Percentiles rank a stretch among this genome's conserved stretches.
Conservation (phyloP, 2,113 vertebrate genomes). For the Elephantulus edwardii region DNA sequence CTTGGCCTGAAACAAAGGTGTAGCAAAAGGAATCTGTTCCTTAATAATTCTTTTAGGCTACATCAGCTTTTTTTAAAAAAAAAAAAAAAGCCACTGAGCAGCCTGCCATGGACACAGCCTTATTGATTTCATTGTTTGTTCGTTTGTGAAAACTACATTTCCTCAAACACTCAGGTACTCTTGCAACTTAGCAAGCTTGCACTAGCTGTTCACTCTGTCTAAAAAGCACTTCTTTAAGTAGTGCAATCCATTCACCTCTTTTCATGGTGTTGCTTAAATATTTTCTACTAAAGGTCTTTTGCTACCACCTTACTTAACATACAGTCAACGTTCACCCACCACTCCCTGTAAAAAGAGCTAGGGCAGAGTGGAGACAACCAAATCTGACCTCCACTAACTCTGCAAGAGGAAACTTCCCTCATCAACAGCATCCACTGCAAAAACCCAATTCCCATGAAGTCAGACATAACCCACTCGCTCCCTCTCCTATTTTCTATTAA, state of each 20-base stretch:
- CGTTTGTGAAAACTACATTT: not conserved
- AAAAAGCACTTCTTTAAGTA: slow-evolving; percentile 1
- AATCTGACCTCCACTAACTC: no score
- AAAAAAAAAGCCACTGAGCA: no score
- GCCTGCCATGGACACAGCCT: not conserved
- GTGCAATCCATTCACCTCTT: not conserved
- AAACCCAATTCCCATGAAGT: no score
- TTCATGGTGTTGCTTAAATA: not conserved
- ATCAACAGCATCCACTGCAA: no score
- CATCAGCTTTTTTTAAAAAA: slow-evolving; percentile 3
- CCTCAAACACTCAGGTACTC: not conserved
- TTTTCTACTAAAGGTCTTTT: not conserved
- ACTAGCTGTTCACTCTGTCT: not conserved
- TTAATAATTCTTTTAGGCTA: not conserved
- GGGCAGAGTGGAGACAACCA: no score
- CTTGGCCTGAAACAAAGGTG: not conserved
- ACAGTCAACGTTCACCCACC: not conserved
- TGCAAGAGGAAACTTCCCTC: no score
- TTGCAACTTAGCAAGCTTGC: not conserved
- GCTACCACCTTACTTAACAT: not conserved
- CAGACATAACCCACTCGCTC: no score
- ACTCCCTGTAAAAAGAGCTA: no score
- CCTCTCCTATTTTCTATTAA: no score
- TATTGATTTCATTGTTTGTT: no score
- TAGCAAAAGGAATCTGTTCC: not conserved